Evolutionary conservation across 2,113 vertebrate genomes (phyloP).

Genomic region (Neomonachus schauinslandi): DNA sequence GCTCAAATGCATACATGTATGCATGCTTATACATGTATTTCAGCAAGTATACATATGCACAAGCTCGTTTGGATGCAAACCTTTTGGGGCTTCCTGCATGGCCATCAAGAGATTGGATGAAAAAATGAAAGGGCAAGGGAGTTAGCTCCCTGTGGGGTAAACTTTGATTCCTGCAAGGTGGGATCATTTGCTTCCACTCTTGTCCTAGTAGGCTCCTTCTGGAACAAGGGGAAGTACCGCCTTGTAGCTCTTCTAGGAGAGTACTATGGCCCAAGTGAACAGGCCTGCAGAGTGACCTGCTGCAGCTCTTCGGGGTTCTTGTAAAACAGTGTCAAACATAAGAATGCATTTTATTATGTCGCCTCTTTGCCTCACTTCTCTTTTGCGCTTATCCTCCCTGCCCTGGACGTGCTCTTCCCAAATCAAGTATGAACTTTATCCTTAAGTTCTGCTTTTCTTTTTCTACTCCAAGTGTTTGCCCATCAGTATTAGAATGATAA

Average conservation of each 20-base stretch:
- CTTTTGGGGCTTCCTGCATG: background rate
- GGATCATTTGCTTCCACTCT: background rate
- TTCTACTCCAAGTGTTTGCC: background rate
- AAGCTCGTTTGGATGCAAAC: background rate
- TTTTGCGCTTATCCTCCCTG: background rate
- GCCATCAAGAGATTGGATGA: background rate
- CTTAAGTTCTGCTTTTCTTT: background rate
- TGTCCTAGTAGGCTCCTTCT: background rate
- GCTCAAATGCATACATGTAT: background rate
- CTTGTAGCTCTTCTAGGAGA: background rate
- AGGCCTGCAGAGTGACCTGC: background rate
- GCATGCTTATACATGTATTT: background rate
- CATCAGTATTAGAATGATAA: background rate
- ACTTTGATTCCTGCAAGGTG: background rate
- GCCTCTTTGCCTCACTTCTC: background rate
- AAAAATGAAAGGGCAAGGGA: background rate
- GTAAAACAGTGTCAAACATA: background rate
- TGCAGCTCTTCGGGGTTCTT: background rate
- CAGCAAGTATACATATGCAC: background rate
- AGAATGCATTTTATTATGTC: background rate
- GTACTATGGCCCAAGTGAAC: no score
- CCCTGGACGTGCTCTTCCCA: background rate
- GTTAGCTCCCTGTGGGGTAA: background rate
- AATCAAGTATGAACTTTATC: background rate
- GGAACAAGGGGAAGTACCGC: background rate